Percentiles rank a stretch among this genome's conserved stretches.
phyloP scores from a whole-genome alignment of 2,797 vertebrate genomes.

The Urophycis tenuis region DNA sequence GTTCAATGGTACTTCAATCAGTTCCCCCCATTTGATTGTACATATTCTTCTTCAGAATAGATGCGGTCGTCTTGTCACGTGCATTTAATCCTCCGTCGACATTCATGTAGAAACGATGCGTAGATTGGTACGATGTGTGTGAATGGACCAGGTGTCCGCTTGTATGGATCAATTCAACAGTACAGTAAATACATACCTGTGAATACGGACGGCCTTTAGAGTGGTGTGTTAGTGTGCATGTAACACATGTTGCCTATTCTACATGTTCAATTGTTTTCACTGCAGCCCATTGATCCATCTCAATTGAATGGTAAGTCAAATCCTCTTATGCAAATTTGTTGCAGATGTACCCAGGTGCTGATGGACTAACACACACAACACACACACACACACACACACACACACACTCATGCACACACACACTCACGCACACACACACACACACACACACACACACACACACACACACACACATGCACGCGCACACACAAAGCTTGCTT shows the following conservation, averaged over 20 bases:
- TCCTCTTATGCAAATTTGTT: constrained; percentile 65
- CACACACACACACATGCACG: constrained; percentile 16
- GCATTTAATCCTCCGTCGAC: background rate
- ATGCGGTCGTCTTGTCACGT: background rate
- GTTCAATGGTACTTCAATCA: background rate
- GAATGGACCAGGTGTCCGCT: background rate
- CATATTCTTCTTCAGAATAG: background rate
- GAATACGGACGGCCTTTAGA: too few species aligned
- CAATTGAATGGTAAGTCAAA: constrained; percentile 56
- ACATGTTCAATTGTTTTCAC: constrained; percentile 57
- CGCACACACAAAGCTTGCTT: background rate
- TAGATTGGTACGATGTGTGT: background rate
- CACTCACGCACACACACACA: too few species aligned
- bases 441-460: constrained; percentile 27
- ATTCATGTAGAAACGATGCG: background rate
- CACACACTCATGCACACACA: background rate
- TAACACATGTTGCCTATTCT: constrained; percentile 42
- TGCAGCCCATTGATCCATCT: constrained; percentile 61
- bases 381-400: constrained; percentile 25
- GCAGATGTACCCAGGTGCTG: constrained; percentile 59
- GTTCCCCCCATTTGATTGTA: background rate
- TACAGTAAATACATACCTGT: too few species aligned
- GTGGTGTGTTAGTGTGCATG: constrained; percentile 12
- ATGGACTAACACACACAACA: constrained; percentile 27
- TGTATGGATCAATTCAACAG: too few species aligned